A percentile compares a stretch with the other conserved stretches of the same genome.
Evolutionary conservation across 2,888 invertebrate genomes (phyloP).

Genomic region (Gymnoscelis rufifasciata): DNA sequence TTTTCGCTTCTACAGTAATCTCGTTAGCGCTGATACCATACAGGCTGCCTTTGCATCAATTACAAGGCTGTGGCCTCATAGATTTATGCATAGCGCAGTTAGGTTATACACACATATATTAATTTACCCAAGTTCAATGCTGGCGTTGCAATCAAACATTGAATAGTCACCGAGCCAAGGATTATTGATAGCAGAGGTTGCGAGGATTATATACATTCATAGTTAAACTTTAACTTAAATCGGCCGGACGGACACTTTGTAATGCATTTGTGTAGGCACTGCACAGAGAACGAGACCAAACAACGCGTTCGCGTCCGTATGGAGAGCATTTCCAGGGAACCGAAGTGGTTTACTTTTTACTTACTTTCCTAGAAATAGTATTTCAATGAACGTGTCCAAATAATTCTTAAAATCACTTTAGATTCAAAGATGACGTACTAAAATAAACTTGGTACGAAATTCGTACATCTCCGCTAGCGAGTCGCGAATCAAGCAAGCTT

Average conservation of each 20-base stretch:
- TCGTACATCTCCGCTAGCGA: constrained; percentile 62
- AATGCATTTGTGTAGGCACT: constrained; percentile 73
- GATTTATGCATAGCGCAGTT: constrained; percentile 67
- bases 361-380: constrained; percentile 58
- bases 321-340: constrained; percentile 34
- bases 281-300: constrained; percentile 68
- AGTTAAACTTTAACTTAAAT: no score
- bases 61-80: constrained; percentile 66
- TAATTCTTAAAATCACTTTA: constrained; percentile 50
- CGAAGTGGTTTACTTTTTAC: constrained; percentile 39
- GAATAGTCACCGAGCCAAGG: no score
- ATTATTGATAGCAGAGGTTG: no score
- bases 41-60: constrained; percentile 58
- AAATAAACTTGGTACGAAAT: constrained; percentile 63
- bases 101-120: constrained; percentile 57
- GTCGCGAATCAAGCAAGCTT: constrained; percentile 43
- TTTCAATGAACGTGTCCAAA: constrained; percentile 41
- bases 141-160: no score
- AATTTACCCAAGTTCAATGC: no score
- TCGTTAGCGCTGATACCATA: constrained; percentile 58
- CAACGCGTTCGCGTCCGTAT: constrained; percentile 55
- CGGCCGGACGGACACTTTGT: constrained; percentile 21
- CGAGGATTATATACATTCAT: no score
- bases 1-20: constrained; percentile 63
- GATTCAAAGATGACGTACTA: constrained; percentile 70